Conservation (phyloP, 2,113 vertebrate genomes). For the Perca schrenkii region DNA sequence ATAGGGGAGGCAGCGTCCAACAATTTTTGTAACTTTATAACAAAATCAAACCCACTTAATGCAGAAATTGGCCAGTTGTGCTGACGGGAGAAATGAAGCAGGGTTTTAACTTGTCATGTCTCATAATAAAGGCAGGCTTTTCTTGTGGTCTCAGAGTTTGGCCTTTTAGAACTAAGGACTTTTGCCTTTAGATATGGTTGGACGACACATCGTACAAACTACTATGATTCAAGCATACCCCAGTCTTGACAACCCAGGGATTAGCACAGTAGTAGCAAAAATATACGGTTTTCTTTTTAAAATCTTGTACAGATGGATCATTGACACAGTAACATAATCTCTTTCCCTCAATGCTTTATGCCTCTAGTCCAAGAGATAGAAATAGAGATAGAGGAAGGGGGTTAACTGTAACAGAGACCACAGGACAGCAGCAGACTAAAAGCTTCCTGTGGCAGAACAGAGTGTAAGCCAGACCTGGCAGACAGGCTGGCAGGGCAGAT, state of each 20-base stretch:
- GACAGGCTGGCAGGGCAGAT: constrained; percentile 74
- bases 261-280: constrained; percentile 31
- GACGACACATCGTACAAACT: no score
- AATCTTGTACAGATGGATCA: constrained; percentile 31
- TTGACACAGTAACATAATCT: constrained; percentile 58
- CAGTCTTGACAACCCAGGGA: not conserved
- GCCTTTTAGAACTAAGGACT: not conserved
- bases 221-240: not conserved
- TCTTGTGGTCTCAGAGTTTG: not conserved
- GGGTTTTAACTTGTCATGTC: not conserved
- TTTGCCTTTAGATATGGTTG: not conserved
- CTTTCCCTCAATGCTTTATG: constrained; percentile 31
- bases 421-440: constrained; percentile 73
- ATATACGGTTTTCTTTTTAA: constrained; percentile 16
- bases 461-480: constrained; percentile 55
- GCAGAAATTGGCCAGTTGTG: not conserved
- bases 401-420: constrained; percentile 67
- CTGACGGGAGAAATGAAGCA: not conserved
- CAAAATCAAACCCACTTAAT: not conserved
- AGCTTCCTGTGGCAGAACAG: constrained; percentile 75
- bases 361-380: constrained; percentile 54
- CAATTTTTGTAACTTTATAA: not conserved
- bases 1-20: no score
- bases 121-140: not conserved
- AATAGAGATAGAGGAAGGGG: constrained; percentile 61